A percentile compares a stretch with the other conserved stretches of the same genome.
Conservation (phyloP, 1,140 invertebrate species). For the Scaptomyza graminum region DNA sequence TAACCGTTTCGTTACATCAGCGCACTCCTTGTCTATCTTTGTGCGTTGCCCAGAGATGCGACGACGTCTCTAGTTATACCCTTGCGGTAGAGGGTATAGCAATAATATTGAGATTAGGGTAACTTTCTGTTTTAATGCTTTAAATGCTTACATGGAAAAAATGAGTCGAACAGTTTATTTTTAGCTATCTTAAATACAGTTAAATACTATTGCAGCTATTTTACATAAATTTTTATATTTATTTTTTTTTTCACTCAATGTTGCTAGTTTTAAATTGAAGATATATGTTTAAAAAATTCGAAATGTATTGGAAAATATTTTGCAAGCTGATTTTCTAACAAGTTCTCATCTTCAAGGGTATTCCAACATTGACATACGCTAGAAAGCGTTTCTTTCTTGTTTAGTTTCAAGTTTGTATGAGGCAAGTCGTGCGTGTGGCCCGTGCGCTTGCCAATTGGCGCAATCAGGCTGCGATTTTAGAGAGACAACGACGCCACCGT, state of each 20-base stretch:
- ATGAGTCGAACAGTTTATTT: no score
- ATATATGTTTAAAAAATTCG: no score
- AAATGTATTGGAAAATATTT: no score
- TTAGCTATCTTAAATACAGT: no score
- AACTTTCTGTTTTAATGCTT: no score
- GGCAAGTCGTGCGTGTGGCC: constrained; percentile 79
- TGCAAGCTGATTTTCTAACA: no score
- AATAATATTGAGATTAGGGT: not conserved
- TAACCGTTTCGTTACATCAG: constrained; percentile 80
- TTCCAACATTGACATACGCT: not conserved
- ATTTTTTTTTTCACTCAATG: no score
- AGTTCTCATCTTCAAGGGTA: not conserved
- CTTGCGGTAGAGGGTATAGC: not conserved
- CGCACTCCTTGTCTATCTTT: constrained; percentile 55
- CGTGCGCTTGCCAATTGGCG: constrained; percentile 71
- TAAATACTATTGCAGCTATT: no score
- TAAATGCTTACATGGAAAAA: no score
- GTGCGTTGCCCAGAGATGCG: constrained; percentile 60
- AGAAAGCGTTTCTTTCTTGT: constrained; percentile 34
- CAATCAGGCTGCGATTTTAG: constrained; percentile 68
- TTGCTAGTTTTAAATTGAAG: no score
- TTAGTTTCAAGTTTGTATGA: constrained; percentile 77
- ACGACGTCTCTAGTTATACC: constrained; percentile 1
- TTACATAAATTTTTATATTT: no score
- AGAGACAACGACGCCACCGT: constrained; percentile 8